Evolutionary conservation across 2,113 vertebrate genomes (phyloP).

Genomic region (Gambusia holbrooki): DNA sequence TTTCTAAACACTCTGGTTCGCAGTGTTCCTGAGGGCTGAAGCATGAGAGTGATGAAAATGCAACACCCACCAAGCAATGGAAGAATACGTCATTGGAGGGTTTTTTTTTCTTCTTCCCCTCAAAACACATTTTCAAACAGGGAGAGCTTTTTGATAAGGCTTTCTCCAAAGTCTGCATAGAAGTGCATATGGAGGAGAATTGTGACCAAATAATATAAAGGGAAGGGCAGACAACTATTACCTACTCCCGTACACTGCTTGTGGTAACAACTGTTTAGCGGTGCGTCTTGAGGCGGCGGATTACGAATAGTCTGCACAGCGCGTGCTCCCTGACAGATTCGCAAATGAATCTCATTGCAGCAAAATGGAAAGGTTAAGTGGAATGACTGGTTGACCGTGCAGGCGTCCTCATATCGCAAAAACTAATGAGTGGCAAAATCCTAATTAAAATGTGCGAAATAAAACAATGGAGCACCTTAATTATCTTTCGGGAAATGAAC

Average conservation of each 20-base stretch:
- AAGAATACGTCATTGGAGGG: constrained; percentile 18
- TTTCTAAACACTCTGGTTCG: constrained; percentile 21
- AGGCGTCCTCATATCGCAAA: constrained; percentile 2
- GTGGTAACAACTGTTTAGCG: background rate
- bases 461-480: background rate
- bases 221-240: constrained; percentile 15
- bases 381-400: constrained; percentile 14
- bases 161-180: background rate
- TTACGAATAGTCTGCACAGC: constrained; percentile 1
- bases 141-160: constrained; percentile 6
- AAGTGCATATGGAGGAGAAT: constrained; percentile 25
- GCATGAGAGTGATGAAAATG: constrained; percentile 24
- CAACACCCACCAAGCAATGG: background rate
- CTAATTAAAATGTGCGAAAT: constrained; percentile 14
- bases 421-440: constrained; percentile 20
- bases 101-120: background rate
- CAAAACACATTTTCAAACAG: constrained; percentile 13
- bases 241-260: background rate
- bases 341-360: constrained; percentile 8
- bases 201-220: constrained; percentile 29
- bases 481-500: background rate
- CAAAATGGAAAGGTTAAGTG: constrained; percentile 16
- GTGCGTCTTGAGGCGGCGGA: constrained; percentile 14
- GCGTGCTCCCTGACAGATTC: constrained; percentile 11
- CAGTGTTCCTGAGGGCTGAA: constrained; percentile 1